phyloP scores from a whole-genome alignment of 2,113 vertebrate genomes.

The Tupaia tana region DNA sequence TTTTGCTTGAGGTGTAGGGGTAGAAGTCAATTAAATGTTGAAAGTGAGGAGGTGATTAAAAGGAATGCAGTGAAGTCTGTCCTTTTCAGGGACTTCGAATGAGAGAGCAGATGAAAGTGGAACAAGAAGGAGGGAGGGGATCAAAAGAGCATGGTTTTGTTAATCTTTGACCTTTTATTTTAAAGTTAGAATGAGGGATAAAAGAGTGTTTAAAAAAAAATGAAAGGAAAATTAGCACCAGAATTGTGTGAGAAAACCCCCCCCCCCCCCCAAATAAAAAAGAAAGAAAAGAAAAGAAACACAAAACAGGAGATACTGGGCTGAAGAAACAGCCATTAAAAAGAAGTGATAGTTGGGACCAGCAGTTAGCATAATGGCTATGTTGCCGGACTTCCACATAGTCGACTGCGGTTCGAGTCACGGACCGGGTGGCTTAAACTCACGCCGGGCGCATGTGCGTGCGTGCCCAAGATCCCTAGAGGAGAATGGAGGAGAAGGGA shows the following conservation, averaged over 20 bases:
- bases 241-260: not conserved
- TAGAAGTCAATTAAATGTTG: not conserved
- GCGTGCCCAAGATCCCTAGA: no score
- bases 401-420: no score
- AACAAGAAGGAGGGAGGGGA: not conserved
- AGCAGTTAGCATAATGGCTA: no score
- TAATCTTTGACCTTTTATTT: not conserved
- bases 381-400: no score
- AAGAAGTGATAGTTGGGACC: no score
- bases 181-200: not conserved
- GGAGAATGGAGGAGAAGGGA: no score
- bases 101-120: not conserved
- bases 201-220: not conserved
- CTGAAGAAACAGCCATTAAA: not conserved
- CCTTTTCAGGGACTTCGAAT: not conserved
- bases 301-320: not conserved
- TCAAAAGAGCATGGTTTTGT: not conserved
- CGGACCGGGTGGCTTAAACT: no score
- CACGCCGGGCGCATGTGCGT: no score
- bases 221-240: not conserved
- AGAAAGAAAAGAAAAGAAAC: not conserved
- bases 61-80: not conserved
- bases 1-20: not conserved
- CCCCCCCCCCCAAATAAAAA: no score
- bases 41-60: not conserved